Percentiles rank a stretch among this genome's conserved stretches.
phyloP scores from a whole-genome alignment of 2,113 vertebrate species.

The Gila orcuttii region DNA sequence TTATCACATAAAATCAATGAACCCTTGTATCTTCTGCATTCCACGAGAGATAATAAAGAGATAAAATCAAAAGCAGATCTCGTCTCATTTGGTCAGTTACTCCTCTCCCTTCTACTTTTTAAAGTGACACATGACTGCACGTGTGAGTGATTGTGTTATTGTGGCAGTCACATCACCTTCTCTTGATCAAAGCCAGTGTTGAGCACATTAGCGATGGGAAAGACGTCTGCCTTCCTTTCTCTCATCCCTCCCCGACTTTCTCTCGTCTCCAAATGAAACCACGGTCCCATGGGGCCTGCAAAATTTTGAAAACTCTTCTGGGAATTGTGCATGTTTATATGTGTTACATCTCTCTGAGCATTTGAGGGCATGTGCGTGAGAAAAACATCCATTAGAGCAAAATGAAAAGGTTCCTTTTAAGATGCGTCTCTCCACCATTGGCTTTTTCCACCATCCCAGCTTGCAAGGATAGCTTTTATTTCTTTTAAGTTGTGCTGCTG shows the following conservation, averaged over 20 bases:
- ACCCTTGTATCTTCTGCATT: constrained; percentile 26
- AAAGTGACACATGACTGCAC: constrained; percentile 11
- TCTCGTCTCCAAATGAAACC: constrained; percentile 24
- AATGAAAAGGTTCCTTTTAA: constrained; percentile 1
- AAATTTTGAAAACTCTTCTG: constrained; percentile 5
- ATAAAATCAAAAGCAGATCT: constrained; percentile 1
- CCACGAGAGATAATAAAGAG: constrained; percentile 14
- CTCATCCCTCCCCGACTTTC: not conserved
- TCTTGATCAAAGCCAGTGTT: constrained; percentile 26
- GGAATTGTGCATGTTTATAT: not conserved
- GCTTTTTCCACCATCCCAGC: not conserved
- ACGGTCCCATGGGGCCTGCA: not conserved
- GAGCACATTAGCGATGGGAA: constrained; percentile 22
- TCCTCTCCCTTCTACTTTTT: constrained; percentile 1
- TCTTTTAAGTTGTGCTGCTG: not conserved
- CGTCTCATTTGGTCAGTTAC: constrained; percentile 2
- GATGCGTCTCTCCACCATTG: not conserved
- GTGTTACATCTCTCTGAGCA: not conserved
- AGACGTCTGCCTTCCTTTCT: not conserved
- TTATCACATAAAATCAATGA: constrained; percentile 22
- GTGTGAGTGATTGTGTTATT: constrained; percentile 39
- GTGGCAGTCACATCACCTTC: not conserved
- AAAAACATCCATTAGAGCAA: constrained; percentile 16
- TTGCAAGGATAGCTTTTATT: not conserved
- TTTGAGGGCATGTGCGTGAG: constrained; percentile 32